Base-by-base conservation (phyloP, 1,140 invertebrate species). In the Leptopilina clavipes region DNA sequence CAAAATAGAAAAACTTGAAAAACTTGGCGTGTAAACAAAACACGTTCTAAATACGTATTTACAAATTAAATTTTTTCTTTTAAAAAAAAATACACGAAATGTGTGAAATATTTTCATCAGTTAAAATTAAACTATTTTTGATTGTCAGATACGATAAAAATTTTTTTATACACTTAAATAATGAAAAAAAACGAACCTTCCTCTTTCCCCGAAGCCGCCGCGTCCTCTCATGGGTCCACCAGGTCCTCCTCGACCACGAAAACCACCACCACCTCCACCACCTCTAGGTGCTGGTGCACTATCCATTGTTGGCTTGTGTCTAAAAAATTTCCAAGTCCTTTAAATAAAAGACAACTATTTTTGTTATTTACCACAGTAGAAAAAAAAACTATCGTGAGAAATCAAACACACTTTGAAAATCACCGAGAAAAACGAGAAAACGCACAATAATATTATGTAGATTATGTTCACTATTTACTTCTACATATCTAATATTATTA, bases 221-320 rank as follows among this genome's bases (percentile, higher is more conserved):
- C 89, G 88, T 83, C 89, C 89, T 45, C 89, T 84, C 85, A 88
- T 86, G 1, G 86, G 85, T 10, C 88, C 88, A 43, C 87, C 86
- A n/a, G 85, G 86, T 3, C 86, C 86, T n/a, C 87, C 86, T 11
- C 87, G 84, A 74, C 86, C 88, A 3, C 89, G 80, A 44, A 89
- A 90, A 17, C 88, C 88, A 40, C 87, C 83, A 74, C 86, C 88
- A 6, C 89, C 79, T 40, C 88, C 89, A 17, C 88, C 88, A 43
- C 89, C 88, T 78, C 87, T 81, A 6, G 86, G 80, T 25, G 83
- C 77, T 75, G 87, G 84, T 65, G 86, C 84, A 48, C 86, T 88
- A 25, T 90, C 89, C 85, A 90, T 89, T 70, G 59, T 82, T 70
- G 22, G 71, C 37, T 65, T 72, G 45, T 75, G 45, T 75, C 71